Base-by-base conservation (phyloP, 2,888 invertebrate species). In the Neria commutata region DNA sequence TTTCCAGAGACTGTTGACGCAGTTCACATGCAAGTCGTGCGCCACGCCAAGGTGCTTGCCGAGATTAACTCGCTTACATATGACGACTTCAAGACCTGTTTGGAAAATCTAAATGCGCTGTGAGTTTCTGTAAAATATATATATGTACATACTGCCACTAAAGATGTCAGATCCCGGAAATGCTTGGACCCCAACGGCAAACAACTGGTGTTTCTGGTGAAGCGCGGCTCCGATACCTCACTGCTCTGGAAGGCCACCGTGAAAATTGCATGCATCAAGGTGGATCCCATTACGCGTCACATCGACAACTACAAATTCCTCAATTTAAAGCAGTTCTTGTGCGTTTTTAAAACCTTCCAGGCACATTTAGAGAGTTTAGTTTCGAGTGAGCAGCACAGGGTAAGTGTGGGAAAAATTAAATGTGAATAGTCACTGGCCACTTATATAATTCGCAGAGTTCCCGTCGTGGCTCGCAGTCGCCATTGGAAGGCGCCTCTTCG, bases 211-310 rank as follows among this genome's bases (percentile, higher is more conserved):
- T 90, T 90, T 80, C 85, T 86, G 47, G 84, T 90, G 1, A 87
- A 88, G 72, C 85, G 84, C 63, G 88, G 88, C 2, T 85, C 87
- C 3, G 88, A 89, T 72, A 81, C 85, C 0, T 84, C 87, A 1
- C 73, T 88, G 23, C 80, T 89, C 33, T 90, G 90, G 90, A 89
- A 88, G 74, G 87, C 87, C 0, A 88, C 87, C 1, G 86, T 89
- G 1, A 83, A 86, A 74, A 86, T 90, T 66, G 86, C 85, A 25
- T 88, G 87, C 68, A 83, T 87, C n/a, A 86, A 86, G 80, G 79
- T 87, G 25, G 84, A 87, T 72, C 83, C 85, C 1, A 68, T 69
- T 19, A 84, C 84, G 4, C 80, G 83, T 50, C 80, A 84, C 70
- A 83, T 88, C 25, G 85, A 86, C 60, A 85, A 85, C 4, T 85